phyloP scores from a whole-genome alignment of 2,113 vertebrate species.

The Microcebus murinus region DNA sequence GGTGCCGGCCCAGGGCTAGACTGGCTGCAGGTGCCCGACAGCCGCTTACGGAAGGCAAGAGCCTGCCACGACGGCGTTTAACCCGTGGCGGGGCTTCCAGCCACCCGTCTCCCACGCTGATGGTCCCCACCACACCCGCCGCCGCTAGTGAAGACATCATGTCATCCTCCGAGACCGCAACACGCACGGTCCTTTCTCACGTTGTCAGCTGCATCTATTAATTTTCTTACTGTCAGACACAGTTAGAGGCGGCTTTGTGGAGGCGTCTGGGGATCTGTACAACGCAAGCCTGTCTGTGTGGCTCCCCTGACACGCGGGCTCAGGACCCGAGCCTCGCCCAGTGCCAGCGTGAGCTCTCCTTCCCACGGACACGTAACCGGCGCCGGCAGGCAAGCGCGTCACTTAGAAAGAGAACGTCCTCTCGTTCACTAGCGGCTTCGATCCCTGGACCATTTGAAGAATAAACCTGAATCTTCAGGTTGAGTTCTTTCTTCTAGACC shows the following conservation, averaged over 20 bases:
- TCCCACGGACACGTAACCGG: not conserved
- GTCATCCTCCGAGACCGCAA: constrained; percentile 40
- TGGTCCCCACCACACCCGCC: not conserved
- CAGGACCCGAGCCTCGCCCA: constrained; percentile 32
- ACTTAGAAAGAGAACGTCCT: not conserved
- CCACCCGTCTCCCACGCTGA: not conserved
- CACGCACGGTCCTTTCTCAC: constrained; percentile 67
- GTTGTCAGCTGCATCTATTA: constrained; percentile 68
- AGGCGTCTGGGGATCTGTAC: constrained; percentile 64
- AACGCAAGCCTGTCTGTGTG: constrained; percentile 66
- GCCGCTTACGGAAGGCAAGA: not conserved
- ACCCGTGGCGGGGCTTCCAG: not conserved
- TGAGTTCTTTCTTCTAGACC: constrained; percentile 8
- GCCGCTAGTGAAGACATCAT: constrained; percentile 56
- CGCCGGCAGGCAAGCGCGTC: constrained; percentile 30
- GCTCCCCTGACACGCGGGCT: constrained; percentile 44
- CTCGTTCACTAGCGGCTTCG: not conserved
- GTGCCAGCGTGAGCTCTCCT: constrained; percentile 4
- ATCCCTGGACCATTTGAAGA: not conserved
- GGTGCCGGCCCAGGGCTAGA: not conserved
- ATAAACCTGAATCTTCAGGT: not conserved
- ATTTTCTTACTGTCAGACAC: constrained; percentile 72
- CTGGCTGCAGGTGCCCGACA: not conserved
- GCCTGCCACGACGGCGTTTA: not conserved
- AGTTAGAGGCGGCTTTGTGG: constrained; percentile 62